Percentiles rank a stretch among this genome's conserved stretches.
These are phyloP conservation scores for Drosophila cardini DNA, from an alignment of 1,140 invertebrate genomes.

Conservation along the genomic window DNA sequence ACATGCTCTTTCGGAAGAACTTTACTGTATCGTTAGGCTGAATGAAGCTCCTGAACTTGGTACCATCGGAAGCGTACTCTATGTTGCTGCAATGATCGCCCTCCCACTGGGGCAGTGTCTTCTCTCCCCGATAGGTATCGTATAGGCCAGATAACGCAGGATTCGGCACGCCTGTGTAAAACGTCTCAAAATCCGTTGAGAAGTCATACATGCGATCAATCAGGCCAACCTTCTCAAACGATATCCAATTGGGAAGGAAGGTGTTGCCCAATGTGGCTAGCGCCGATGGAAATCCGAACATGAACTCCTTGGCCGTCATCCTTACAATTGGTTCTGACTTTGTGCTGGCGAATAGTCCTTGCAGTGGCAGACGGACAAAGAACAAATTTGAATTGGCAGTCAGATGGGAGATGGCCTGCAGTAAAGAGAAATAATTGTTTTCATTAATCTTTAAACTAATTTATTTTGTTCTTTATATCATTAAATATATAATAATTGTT, in stretches of 20 bases:
- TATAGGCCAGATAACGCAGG: conserved; percentile 88
- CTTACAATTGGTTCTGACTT: conserved; percentile 88
- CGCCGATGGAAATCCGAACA: conserved; percentile 91
- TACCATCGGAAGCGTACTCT: conserved; percentile 92
- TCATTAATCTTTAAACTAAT: background rate
- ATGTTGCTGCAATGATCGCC: conserved; percentile 90
- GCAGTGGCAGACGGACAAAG: conserved; percentile 88
- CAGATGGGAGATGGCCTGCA: conserved; percentile 92
- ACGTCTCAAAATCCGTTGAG: conserved; percentile 90
- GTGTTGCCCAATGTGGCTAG: conserved; percentile 91
- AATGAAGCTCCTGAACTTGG: conserved; percentile 91
- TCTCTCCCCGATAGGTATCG: conserved; percentile 90
- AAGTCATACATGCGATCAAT: conserved; percentile 96
- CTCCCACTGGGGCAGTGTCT: conserved; percentile 91
- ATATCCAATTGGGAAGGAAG: conserved; percentile 91
- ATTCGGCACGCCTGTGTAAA: conserved; percentile 90
- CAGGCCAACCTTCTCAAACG: conserved; percentile 92
- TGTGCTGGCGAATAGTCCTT: conserved; percentile 88
- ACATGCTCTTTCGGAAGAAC: conserved; percentile 93
- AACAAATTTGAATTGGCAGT: conserved; percentile 87
- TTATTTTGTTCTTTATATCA: background rate
- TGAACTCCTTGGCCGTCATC: conserved; percentile 93
- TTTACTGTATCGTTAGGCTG: conserved; percentile 88
- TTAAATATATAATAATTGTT: background rate
- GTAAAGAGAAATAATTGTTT: conserved; percentile 8